phyloP scores from a whole-genome alignment of 37 sponge, comb jelly and placozoan genomes.

The Mnemiopsis leidyi region DNA sequence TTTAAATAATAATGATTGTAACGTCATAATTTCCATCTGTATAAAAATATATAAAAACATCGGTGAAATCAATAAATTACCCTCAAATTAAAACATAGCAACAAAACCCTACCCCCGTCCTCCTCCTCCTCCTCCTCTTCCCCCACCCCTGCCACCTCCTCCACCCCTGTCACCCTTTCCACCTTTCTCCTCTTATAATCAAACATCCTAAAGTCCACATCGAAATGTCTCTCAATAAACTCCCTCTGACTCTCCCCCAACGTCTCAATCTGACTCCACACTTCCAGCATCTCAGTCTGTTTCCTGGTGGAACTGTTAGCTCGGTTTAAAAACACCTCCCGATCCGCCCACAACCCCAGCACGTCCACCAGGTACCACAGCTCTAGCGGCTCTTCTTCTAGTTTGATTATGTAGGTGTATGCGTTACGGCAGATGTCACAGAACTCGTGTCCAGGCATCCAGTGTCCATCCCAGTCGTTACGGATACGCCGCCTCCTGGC shows the following conservation, averaged over 20 bases:
- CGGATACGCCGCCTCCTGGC: background rate
- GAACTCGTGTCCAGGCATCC: slow-evolving; percentile 29
- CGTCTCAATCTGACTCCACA: background rate
- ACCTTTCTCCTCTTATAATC: background rate
- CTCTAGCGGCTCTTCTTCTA: slow-evolving; percentile 14
- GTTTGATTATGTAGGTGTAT: background rate
- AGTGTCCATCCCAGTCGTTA: slow-evolving; percentile 26
- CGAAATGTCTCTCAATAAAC: slow-evolving; percentile 1
- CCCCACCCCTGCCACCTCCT: too few species aligned
- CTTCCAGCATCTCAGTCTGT: background rate
- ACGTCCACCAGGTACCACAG: background rate
- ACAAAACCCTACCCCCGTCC: too few species aligned
- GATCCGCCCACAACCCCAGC: background rate
- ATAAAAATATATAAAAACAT: too few species aligned
- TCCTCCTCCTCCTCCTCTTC: too few species aligned
- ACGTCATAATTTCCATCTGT: too few species aligned
- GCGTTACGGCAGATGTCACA: background rate
- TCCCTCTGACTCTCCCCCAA: background rate
- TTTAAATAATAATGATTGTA: too few species aligned
- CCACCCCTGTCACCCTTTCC: too few species aligned
- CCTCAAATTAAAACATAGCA: too few species aligned
- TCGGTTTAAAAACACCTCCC: background rate
- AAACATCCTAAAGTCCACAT: slow-evolving; percentile 21
- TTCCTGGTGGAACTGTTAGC: background rate
- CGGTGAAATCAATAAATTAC: too few species aligned